Conservation (phyloP, 2,113 vertebrate species). For the Calonectris borealis region DNA sequence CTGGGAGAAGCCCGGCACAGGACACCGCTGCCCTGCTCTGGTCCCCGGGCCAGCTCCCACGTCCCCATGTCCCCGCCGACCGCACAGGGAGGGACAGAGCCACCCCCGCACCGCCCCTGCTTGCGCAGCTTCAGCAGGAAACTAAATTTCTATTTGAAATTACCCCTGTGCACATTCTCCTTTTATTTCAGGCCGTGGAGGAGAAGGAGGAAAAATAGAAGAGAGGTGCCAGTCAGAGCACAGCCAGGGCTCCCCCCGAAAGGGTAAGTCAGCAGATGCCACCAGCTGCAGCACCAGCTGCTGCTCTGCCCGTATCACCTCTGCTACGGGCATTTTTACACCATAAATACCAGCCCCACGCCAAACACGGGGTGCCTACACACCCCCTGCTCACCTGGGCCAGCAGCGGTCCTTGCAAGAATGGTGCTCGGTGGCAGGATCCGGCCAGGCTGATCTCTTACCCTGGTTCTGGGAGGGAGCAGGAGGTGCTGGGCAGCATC, state of each 20-base stretch:
- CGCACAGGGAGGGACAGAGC: not conserved
- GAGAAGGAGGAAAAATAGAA: not conserved
- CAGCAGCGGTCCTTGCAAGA: not conserved
- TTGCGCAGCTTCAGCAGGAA: rapidly evolving
- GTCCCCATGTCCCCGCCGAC: not conserved
- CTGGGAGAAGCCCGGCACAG: not conserved
- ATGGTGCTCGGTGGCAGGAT: rapidly evolving
- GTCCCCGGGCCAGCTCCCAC: rapidly evolving
- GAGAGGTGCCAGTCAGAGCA: not conserved
- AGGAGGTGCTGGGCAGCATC: not conserved
- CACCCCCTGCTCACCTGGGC: not conserved
- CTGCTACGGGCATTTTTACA: not conserved
- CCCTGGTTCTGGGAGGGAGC: not conserved
- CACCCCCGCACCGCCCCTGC: rapidly evolving
- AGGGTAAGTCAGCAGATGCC: not conserved
- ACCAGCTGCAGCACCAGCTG: not conserved
- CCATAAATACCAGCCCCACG: not conserved
- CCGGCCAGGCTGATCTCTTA: not conserved
- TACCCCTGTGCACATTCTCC: not conserved
- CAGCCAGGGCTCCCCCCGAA: not conserved
- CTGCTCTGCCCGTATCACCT: not conserved
- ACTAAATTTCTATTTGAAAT: not conserved
- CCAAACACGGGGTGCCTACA: rapidly evolving
- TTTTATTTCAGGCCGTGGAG: not conserved
- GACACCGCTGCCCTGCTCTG: rapidly evolving